These are phyloP conservation scores for Drosophila elegans DNA, from an alignment of 1,140 invertebrate genomes.

Conservation along the genomic window DNA sequence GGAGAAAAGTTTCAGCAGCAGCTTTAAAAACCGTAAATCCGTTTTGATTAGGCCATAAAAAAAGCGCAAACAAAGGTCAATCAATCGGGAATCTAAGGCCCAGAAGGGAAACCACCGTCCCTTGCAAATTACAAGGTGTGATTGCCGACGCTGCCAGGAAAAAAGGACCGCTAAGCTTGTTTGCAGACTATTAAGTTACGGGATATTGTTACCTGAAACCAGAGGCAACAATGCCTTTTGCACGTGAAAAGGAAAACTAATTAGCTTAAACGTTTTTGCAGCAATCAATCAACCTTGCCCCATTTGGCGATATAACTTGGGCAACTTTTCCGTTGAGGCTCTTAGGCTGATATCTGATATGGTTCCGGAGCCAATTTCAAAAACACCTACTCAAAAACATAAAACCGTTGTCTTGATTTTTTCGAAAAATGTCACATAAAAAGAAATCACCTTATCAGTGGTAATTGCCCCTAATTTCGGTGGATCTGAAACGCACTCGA, in stretches of 20 bases:
- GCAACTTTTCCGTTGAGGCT: conserved; percentile 12
- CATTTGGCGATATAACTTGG: conserved; percentile 19
- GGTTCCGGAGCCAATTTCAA: not conserved
- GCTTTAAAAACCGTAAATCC: conserved; percentile 58
- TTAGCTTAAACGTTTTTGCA: conserved; percentile 42
- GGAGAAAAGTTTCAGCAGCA: conserved; percentile 34
- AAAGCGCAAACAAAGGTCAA: conserved; percentile 28
- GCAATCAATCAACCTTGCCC: conserved; percentile 33
- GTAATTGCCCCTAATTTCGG: conserved; percentile 62
- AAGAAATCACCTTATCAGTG: conserved; percentile 61
- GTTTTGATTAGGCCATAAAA: conserved; percentile 47
- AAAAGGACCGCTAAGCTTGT: conserved; percentile 44
- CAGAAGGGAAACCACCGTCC: not conserved
- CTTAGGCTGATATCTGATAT: conserved; percentile 18
- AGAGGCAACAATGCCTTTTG: conserved; percentile 7
- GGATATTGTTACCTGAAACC: conserved; percentile 43
- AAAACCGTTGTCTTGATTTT: conserved; percentile 19
- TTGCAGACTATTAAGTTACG: conserved; percentile 59
- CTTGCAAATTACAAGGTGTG: conserved; percentile 31
- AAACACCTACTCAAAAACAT: conserved; percentile 12
- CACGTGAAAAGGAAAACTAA: conserved; percentile 45
- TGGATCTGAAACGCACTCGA: conserved; percentile 50
- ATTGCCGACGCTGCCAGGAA: conserved; percentile 39
- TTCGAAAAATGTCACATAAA: conserved; percentile 56
- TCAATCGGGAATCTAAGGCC: conserved; percentile 4